Conservation (phyloP, 2,113 vertebrate genomes). For the Lamprologus lemairii region DNA sequence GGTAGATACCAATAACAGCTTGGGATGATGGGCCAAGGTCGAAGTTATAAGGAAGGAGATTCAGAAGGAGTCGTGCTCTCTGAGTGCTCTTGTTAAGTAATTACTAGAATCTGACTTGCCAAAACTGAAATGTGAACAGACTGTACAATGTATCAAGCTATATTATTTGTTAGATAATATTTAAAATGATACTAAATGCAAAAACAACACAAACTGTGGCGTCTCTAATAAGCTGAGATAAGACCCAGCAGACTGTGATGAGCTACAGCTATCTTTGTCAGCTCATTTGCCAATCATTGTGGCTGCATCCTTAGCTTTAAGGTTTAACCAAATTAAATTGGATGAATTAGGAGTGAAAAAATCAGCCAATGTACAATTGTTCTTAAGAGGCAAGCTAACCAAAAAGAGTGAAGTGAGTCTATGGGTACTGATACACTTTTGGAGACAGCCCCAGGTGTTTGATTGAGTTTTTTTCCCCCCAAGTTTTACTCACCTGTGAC, state of each 20-base stretch:
- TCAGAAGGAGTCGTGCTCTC: background rate
- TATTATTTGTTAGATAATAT: background rate
- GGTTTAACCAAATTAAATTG: background rate
- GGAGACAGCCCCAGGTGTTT: background rate
- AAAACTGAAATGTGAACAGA: background rate
- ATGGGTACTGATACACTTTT: background rate
- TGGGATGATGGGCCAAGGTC: background rate
- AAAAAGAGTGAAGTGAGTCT: background rate
- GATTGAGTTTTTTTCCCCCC: rapidly evolving
- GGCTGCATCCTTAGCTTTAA: background rate
- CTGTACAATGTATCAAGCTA: background rate
- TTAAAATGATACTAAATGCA: background rate
- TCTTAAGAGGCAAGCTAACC: background rate
- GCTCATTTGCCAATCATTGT: background rate
- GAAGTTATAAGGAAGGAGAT: background rate
- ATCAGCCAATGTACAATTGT: background rate
- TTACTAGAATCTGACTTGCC: background rate
- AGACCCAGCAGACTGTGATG: background rate
- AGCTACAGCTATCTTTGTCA: background rate
- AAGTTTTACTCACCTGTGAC: background rate
- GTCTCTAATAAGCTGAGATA: background rate
- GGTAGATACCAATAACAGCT: background rate
- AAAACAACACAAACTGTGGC: background rate
- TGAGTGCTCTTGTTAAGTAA: background rate
- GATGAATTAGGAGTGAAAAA: background rate